These are phyloP conservation scores for Venustoraphidia nigricollis DNA, from an alignment of 2,888 invertebrate species.

Conservation along the genomic window DNA sequence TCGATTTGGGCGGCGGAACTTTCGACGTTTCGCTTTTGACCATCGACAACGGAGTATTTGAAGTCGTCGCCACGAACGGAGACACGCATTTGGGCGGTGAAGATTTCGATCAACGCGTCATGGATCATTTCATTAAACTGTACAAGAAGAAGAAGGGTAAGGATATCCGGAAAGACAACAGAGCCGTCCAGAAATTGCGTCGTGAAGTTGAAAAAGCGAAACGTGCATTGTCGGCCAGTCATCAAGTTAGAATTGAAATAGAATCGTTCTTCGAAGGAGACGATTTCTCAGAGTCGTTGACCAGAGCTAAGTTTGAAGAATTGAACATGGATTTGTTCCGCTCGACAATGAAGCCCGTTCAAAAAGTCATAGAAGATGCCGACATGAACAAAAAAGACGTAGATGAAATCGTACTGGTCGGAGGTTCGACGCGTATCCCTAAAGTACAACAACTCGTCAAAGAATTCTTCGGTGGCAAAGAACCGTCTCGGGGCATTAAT, in stretches of 20 bases:
- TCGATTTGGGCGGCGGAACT: constrained; percentile 98
- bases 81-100: constrained; percentile 98
- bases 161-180: constrained; percentile 86
- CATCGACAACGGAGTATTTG: constrained; percentile 98
- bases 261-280: constrained; percentile 97
- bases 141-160: constrained; percentile 99
- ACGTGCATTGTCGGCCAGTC: constrained; percentile 83
- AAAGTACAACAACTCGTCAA: constrained; percentile 89
- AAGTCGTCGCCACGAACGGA: constrained; percentile 80
- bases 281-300: constrained; percentile 95
- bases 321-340: constrained; percentile 87
- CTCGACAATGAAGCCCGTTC: constrained; percentile 87
- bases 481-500: constrained; percentile 94
- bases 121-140: constrained; percentile 97
- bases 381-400: constrained; percentile 98
- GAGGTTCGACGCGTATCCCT: constrained; percentile 98
- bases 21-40: constrained; percentile 97
- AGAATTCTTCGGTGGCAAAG: constrained; percentile 94
- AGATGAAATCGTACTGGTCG: constrained; percentile 96
- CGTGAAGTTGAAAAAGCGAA: constrained; percentile 97
- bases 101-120: constrained; percentile 95
- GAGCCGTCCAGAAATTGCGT: constrained; percentile 89
- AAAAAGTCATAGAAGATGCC: constrained; percentile 95
- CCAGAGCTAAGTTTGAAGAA: constrained; percentile 97
- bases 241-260: constrained; percentile 95